Conservation (phyloP, 2,113 vertebrate genomes). For the Hoplias malabaricus region DNA sequence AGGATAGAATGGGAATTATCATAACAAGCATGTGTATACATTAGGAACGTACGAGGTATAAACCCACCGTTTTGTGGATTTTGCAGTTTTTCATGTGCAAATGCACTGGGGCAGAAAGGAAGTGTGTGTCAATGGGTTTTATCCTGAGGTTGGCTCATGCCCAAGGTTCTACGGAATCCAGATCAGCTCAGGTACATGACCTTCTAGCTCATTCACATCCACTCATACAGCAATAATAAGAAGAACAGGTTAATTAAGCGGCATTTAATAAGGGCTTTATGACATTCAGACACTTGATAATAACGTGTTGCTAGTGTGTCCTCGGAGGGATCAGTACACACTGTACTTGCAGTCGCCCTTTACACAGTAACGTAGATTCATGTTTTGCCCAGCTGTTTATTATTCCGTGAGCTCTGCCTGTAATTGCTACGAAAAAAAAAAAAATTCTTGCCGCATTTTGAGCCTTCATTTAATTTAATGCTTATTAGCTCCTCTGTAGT, state of each 20-base stretch:
- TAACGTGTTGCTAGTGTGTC: not conserved
- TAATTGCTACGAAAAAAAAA: slow-evolving; percentile 30
- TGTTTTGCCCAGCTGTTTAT: slow-evolving; percentile 18
- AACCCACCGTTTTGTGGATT: not conserved
- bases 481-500: slow-evolving; percentile 1
- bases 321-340: not conserved
- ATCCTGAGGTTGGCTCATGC: not conserved
- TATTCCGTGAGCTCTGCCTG: slow-evolving; percentile 8
- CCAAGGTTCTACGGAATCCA: not conserved
- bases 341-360: not conserved
- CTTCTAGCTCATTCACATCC: not conserved
- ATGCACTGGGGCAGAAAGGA: not conserved
- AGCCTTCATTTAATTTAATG: slow-evolving; percentile 16
- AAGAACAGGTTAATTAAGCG: slow-evolving; percentile 16
- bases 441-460: not conserved
- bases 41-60: not conserved
- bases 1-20: not conserved
- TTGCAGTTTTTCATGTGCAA: not conserved
- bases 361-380: not conserved
- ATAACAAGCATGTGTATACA: not conserved
- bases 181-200: not conserved
- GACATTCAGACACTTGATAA: slow-evolving; percentile 3
- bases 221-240: not conserved
- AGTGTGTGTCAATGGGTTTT: not conserved
- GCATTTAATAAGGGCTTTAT: slow-evolving; percentile 17